These are phyloP conservation scores for Archips xylosteana DNA, from an alignment of 2,888 invertebrate genomes.

Conservation along the genomic window DNA sequence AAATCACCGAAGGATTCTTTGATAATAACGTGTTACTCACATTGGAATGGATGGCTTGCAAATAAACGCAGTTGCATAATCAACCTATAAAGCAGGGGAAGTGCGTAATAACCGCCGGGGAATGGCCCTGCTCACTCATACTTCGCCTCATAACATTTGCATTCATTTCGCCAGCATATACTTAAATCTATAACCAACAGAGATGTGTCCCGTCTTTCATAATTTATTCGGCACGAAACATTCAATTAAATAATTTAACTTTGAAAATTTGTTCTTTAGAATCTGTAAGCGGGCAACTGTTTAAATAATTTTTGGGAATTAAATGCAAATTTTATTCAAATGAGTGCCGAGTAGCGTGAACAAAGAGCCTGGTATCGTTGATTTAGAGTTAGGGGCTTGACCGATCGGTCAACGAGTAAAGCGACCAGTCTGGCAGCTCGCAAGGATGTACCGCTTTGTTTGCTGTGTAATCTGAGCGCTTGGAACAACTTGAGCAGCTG, in stretches of 20 bases:
- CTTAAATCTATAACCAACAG: conserved; percentile 5
- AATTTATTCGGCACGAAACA: conserved; percentile 7
- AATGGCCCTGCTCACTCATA: conserved; percentile 21
- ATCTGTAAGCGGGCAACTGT: conserved; percentile 12
- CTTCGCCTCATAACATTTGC: conserved; percentile 30
- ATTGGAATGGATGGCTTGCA: conserved; percentile 32
- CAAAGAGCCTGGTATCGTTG: conserved; percentile 7
- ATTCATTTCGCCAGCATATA: conserved; percentile 22
- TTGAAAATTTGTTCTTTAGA: conserved; percentile 25
- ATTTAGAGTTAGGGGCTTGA: conserved; percentile 17
- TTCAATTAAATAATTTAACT: conserved; percentile 25
- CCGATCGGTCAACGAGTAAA: conserved; percentile 23
- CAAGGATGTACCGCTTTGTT: conserved; percentile 47
- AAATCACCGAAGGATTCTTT: neutral
- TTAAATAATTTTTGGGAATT: conserved; percentile 16
- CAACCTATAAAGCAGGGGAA: conserved; percentile 40
- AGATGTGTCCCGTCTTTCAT: conserved; percentile 17
- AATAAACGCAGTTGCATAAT: conserved; percentile 42
- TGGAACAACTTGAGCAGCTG: conserved; percentile 50
- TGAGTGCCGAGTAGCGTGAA: conserved; percentile 4
- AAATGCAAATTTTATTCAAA: conserved; percentile 30
- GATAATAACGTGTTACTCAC: conserved; percentile 8
- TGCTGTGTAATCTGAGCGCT: conserved; percentile 56
- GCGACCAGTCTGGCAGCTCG: conserved; percentile 11
- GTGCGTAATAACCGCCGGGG: conserved; percentile 41